These are phyloP conservation scores for Dysmachus trigonus DNA, from an alignment of 2,888 invertebrate species.

Conservation along the genomic window DNA sequence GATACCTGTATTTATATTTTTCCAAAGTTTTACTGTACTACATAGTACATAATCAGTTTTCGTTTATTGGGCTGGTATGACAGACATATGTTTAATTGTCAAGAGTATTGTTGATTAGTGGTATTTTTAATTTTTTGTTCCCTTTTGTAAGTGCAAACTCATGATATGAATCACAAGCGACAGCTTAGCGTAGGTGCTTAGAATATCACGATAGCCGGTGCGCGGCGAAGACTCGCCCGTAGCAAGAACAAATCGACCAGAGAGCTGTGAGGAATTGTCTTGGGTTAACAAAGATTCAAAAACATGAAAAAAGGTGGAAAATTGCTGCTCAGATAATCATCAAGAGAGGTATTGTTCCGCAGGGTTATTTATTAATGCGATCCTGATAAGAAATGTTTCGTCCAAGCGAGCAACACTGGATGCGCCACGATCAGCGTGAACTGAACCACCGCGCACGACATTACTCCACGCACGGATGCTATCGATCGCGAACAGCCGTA, in stretches of 20 bases:
- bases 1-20: too few relatives aligned
- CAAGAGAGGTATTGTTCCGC: conserved; percentile 32
- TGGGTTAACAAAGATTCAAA: conserved; percentile 17
- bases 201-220: not conserved
- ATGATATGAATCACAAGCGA: not conserved
- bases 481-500: not conserved
- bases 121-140: not conserved
- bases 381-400: conserved; percentile 48
- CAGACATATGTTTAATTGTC: not conserved
- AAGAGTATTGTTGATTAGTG: not conserved
- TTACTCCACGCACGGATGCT: conserved; percentile 44
- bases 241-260: not conserved
- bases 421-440: conserved; percentile 53
- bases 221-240: not conserved
- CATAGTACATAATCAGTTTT: not conserved
- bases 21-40: too few relatives aligned
- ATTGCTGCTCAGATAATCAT: conserved; percentile 33
- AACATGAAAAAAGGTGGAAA: conserved; percentile 40
- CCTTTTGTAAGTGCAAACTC: not conserved
- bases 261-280: conserved; percentile 4
- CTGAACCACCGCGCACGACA: conserved; percentile 52
- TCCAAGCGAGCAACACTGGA: conserved; percentile 21
- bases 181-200: conserved; percentile 2
- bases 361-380: conserved; percentile 50
- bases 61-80: not conserved